Evolutionary conservation across 2,113 vertebrate species (phyloP), one percentile per base, ranked within the genome.

Genomic region (Pontoporia blainvillei): DNA sequence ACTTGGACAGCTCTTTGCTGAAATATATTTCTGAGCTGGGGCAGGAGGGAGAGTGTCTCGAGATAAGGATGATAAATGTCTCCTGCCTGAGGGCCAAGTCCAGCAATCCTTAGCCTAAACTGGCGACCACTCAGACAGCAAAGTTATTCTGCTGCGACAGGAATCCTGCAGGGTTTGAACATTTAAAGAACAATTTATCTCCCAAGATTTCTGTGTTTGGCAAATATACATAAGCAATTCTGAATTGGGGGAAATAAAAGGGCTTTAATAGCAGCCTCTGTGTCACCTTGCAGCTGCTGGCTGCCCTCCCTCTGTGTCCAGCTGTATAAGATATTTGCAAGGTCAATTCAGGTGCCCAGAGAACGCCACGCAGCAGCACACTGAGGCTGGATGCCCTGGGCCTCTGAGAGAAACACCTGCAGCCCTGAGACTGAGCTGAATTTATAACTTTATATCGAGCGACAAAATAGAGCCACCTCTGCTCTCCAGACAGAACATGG

Each of bases 61-160:
- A 31, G 96, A 98, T 98, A 98, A 97, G 88, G 97, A 97, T 98
- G 97, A 98, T 85, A 90, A 97, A 98, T 98, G 96, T 8, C 64
- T 98, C 62, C 86, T 95, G 96, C 62, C 91, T 97, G 52, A 62
- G 85, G 96, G 96, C 75, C 96, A 95, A 95, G 67, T 67, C 71
- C 97, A 72, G 31, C 49, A 88, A 73, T 67, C 72, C 69, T 93
- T 97, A 96, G 84, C 96, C 27, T 90, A 96, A 94, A 90, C 27
- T 54, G 0, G 2, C 25, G 59, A 86, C 88, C 84, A 52, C 31
- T 92, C 49, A 82, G 90, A 97, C 82, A 79, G 41, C 86, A 89
- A 95, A 86, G 14, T 96, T 96, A 92, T 96, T 97, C 94, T 96
- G 81, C 21, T 52, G 79, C 57, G n/a, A 97, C 86, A 87, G 79